Evolutionary conservation across 2,113 vertebrate species (phyloP), one percentile per base, ranked within the genome.

Genomic region (Myxocyprinus asiaticus): DNA sequence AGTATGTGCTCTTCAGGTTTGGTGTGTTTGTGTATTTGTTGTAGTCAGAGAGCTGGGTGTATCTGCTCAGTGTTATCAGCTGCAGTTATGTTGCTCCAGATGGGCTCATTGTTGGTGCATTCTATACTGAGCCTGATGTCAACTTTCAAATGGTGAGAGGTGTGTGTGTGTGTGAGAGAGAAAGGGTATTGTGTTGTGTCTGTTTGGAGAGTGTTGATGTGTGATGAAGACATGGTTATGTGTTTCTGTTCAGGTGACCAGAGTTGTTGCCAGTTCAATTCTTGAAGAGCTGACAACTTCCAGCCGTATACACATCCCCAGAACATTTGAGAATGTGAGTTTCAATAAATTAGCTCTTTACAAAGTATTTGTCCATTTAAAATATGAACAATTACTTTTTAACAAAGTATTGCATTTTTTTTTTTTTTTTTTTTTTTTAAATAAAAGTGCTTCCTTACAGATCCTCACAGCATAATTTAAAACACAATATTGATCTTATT

Each of bases 21-120:
- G 3, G 5, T n/a, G 7, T 3, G 66, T 50, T n/a, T 47, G 6
- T 67, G 5, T 15, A n/a, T 69, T 73, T 70, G 44, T 22, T n/a
- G 0, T 45, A 80, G 80, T 5, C 67, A 2, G 68, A 81, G 33
- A 78, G 76, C 33, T 85, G 83, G 81, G 59, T 66, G n/a, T 73
- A 68, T 55, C 4, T 80, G 5, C 33, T 79, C 11, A 44, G 65
- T 4, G 7, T 67, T 4, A 63, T 61, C 50, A 74, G 59, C 47
- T 9, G 0, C 10, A 67, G 15, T 3, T 59, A 61, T 7, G 44
- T 42, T 2, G 9, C 42, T 58, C 56, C 71, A 22, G 45, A 75
- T 9, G 71, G 79, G 7, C 9, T 61, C 10, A 45, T 67, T 9
- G n/a, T 66, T 9, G 58, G 10, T 50, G 45, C 55, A 4, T 65